Percentiles rank a stretch among this genome's conserved stretches.
These are phyloP conservation scores for Meloe dianella DNA, from an alignment of 2,888 invertebrate genomes.

Conservation along the genomic window DNA sequence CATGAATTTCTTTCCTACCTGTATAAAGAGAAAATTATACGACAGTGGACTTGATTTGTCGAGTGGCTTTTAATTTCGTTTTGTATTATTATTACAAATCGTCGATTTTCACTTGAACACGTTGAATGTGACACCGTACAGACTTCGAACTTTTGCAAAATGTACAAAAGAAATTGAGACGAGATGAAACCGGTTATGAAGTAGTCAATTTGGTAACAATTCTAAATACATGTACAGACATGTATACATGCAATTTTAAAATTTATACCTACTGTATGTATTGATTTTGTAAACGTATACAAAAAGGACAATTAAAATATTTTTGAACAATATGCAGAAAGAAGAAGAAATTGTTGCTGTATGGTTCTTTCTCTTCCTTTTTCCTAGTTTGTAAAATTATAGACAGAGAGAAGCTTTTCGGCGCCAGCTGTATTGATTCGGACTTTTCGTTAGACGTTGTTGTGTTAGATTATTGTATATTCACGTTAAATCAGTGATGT, in stretches of 20 bases:
- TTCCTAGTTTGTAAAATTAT: not conserved
- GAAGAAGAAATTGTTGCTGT: not conserved
- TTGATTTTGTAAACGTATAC: not conserved
- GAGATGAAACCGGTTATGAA: not conserved
- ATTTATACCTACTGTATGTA: not conserved
- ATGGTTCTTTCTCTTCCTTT: not conserved
- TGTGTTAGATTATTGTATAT: not conserved
- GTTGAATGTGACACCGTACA: not conserved
- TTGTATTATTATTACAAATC: too few relatives aligned
- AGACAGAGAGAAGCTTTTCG: slow-evolving; percentile 13
- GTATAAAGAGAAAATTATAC: too few relatives aligned
- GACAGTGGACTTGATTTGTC: too few relatives aligned
- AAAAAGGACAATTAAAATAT: not conserved
- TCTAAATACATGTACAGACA: not conserved
- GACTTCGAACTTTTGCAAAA: not conserved
- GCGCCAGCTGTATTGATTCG: slow-evolving; percentile 16
- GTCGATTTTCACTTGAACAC: not conserved
- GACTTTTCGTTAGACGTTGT: slow-evolving; percentile 8
- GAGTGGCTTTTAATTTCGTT: not conserved
- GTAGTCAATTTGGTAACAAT: not conserved
- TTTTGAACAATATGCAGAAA: not conserved
- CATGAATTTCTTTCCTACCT: too few relatives aligned
- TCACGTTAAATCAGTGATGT: not conserved
- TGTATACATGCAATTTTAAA: not conserved
- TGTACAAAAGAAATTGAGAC: not conserved